Percentiles rank a stretch among this genome's conserved stretches.
Evolutionary conservation across 2,113 vertebrate genomes (phyloP).

Genomic region (Antigone vipio): DNA sequence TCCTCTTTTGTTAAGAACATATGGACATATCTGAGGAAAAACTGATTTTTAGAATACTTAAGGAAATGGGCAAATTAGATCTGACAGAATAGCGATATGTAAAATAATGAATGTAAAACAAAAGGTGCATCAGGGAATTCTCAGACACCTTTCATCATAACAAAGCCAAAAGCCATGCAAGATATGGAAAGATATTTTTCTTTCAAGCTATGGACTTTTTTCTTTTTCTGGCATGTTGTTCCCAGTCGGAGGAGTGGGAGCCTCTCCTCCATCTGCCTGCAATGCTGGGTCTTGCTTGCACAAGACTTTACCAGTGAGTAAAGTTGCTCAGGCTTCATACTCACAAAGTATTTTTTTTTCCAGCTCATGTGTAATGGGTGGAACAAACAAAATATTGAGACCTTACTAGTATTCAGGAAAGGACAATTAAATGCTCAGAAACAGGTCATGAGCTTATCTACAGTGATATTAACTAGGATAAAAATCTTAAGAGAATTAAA

Average conservation of each 20-base stretch:
- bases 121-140: slow-evolving; percentile 4
- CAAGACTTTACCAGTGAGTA: neutral
- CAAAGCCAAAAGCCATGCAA: neutral
- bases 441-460: slow-evolving; percentile 42
- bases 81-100: neutral
- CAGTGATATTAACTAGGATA: slow-evolving; percentile 42
- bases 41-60: neutral
- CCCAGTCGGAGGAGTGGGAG: neutral
- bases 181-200: neutral
- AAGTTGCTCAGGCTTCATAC: neutral
- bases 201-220: neutral
- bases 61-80: neutral
- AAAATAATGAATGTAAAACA: neutral
- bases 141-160: neutral
- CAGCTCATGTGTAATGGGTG: neutral
- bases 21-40: neutral
- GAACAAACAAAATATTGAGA: neutral
- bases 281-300: neutral
- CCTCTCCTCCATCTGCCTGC: neutral
- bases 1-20: neutral
- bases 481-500: slow-evolving; percentile 59
- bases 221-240: neutral
- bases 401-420: neutral
- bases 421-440: slow-evolving; percentile 24
- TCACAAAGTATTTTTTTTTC: neutral